Conservation (phyloP, 2,888 invertebrate genomes). For the Chrysolina oricalcia region DNA sequence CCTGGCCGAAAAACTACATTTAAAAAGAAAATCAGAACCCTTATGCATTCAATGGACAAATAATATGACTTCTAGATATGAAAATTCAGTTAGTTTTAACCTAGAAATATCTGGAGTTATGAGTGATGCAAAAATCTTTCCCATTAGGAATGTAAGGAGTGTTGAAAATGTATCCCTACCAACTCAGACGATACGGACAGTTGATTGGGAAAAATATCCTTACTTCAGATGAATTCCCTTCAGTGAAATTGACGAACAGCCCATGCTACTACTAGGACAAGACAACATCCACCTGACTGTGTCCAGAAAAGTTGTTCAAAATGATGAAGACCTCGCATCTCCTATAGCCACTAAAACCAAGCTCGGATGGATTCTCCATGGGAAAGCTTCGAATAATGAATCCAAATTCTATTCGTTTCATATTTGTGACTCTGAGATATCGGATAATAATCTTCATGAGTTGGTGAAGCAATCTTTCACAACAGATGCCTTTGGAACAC, state of each 20-base stretch:
- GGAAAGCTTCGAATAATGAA: no score
- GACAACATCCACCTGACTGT: no score
- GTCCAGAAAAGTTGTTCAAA: no score
- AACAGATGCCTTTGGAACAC: no score
- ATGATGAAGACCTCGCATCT: no score
- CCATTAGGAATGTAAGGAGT: background rate
- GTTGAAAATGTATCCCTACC: background rate
- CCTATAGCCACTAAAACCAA: no score
- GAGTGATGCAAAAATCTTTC: background rate
- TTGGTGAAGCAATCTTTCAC: no score
- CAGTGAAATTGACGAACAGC: background rate
- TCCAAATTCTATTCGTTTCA: no score
- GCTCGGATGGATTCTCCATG: no score
- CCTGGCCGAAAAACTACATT: background rate
- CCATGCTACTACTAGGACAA: background rate
- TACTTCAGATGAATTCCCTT: background rate
- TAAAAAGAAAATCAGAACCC: background rate
- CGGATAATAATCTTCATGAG: constrained; percentile 9
- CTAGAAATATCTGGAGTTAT: background rate
- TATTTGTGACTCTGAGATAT: background rate
- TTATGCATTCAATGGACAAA: constrained; percentile 3
- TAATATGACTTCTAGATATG: background rate
- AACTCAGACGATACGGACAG: background rate
- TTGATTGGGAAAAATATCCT: background rate
- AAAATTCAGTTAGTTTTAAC: constrained; percentile 3